Conservation (phyloP, 2,113 vertebrate genomes). For the Athene cunicularia region DNA sequence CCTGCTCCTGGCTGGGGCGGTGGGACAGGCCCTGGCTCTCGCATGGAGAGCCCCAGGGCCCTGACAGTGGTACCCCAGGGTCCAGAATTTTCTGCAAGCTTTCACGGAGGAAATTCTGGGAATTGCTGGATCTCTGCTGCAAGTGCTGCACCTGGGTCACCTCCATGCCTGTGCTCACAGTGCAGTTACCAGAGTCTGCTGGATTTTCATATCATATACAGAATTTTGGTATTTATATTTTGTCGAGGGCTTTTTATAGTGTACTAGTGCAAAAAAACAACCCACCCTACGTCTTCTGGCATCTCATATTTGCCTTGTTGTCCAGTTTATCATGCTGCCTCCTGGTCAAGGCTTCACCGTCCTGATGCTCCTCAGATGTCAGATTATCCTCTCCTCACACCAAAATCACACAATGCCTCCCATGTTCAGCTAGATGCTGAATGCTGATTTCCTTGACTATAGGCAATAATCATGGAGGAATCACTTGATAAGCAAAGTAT, state of each 20-base stretch:
- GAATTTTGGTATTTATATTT: background rate
- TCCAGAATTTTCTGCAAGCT: background rate
- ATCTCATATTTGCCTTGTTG: background rate
- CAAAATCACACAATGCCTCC: fast-evolving
- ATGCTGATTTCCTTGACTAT: background rate
- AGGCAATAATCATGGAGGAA: background rate
- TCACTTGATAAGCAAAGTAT: background rate
- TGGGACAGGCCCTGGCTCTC: background rate
- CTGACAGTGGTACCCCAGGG: background rate
- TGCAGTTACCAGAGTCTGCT: background rate
- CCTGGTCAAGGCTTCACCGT: background rate
- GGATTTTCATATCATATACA: background rate
- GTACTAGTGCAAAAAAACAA: background rate
- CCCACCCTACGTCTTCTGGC: background rate
- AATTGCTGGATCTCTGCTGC: background rate
- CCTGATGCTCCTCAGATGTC: background rate
- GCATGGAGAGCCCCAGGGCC: background rate
- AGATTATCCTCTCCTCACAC: background rate
- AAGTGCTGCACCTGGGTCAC: background rate
- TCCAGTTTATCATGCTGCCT: background rate
- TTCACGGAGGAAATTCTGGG: background rate
- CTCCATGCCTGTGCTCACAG: background rate
- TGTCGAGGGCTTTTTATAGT: background rate
- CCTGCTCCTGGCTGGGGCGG: background rate
- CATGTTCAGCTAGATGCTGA: background rate